phyloP scores from a whole-genome alignment of 2,113 vertebrate genomes.

The Hemichromis elongatus region DNA sequence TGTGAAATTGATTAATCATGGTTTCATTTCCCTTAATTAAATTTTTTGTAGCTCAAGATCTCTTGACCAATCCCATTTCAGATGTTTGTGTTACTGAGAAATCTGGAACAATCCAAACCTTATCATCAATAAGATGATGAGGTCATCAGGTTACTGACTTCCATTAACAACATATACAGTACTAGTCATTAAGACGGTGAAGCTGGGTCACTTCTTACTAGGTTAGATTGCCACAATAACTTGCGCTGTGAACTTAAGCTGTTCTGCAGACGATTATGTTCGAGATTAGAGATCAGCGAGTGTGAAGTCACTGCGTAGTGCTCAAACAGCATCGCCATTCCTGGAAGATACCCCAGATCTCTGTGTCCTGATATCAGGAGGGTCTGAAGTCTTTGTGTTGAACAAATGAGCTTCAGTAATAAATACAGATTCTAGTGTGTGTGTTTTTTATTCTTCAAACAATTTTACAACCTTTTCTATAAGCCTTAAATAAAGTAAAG shows the following conservation, averaged over 20 bases:
- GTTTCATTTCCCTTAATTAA: background rate
- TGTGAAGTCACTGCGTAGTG: background rate
- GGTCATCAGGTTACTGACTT: background rate
- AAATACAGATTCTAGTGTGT: background rate
- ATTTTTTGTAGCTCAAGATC: background rate
- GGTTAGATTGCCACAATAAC: background rate
- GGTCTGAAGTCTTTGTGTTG: background rate
- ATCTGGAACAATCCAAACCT: background rate
- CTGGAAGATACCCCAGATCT: background rate
- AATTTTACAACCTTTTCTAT: background rate
- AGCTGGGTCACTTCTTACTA: background rate
- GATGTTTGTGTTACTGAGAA: background rate
- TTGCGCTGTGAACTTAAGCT: background rate
- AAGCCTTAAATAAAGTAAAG: background rate
- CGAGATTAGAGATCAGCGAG: background rate
- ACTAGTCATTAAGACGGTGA: background rate
- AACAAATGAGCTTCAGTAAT: background rate
- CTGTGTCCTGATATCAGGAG: background rate
- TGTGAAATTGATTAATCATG: background rate
- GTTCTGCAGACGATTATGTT: background rate
- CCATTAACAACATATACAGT: background rate
- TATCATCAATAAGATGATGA: background rate
- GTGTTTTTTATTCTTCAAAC: rapidly evolving
- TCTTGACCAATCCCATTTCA: background rate
- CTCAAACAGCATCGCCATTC: background rate